Evolutionary conservation across 2,113 vertebrate species (phyloP).

Genomic region (Oceanodroma tethys): DNA sequence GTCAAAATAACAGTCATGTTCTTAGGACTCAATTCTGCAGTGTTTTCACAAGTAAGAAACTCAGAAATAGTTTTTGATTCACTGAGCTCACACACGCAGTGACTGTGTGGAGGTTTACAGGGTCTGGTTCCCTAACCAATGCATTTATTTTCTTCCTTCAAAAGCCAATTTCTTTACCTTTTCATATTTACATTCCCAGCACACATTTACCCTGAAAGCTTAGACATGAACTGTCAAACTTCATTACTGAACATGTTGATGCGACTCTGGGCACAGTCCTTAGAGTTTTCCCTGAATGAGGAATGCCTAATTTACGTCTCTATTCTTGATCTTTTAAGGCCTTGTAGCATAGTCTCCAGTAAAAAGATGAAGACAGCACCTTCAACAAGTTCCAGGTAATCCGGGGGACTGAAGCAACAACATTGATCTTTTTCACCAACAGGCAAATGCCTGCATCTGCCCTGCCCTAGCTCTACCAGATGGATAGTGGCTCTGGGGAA

Average conservation of each 20-base stretch:
- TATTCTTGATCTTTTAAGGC: background rate
- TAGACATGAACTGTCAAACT: background rate
- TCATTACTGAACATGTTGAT: background rate
- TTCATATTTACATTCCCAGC: constrained; percentile 5
- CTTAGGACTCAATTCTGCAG: background rate
- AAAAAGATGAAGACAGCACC: background rate
- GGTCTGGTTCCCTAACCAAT: background rate
- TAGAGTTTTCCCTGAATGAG: background rate
- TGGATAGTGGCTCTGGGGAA: background rate
- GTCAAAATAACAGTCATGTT: background rate
- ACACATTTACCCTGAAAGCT: background rate
- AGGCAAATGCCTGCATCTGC: background rate
- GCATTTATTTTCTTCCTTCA: background rate
- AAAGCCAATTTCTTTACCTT: background rate
- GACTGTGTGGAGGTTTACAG: background rate
- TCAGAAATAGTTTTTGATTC: background rate
- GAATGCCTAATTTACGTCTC: background rate
- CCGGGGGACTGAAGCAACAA: background rate
- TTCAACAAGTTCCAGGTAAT: background rate
- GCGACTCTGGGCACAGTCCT: background rate
- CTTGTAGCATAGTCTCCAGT: background rate
- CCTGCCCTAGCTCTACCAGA: background rate
- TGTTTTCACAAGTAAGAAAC: background rate
- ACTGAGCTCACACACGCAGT: background rate
- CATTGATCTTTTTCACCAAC: background rate